Base-by-base conservation (phyloP, 2,888 invertebrate species). In the Ctena decussata region DNA sequence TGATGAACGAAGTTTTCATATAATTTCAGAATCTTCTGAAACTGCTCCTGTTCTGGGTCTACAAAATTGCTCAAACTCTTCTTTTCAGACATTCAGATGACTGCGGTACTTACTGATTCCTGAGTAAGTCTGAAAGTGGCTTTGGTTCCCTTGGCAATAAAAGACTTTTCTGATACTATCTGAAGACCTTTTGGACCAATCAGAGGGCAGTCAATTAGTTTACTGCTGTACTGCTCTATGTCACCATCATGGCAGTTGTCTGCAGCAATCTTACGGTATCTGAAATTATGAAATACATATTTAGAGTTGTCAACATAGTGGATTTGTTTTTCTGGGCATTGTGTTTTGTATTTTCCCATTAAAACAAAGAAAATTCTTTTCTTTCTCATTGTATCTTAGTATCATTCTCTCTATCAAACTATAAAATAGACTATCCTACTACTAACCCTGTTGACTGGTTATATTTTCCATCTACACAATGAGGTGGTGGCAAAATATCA, bases 221-320 rank as follows among this genome's bases (percentile, higher is more conserved):
- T 74, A 1, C 87, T 82, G 27, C 74, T 83, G 79, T 91, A 93
- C 39, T 87, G 87, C 18, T 73, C 78, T 12, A 82, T 85, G 8
- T 89, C 77, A 12, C 92, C 93, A 32, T 85, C 91, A 0, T 70
- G 41, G 90, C 95, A 95, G 12, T 85, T 89, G 84, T 93, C 93
- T 15, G 93, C 88, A 0, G 93, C 93, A 37, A 94, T 90, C 69
- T 93, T 93, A 30, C 95, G 91, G 73, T 94, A 94, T 39, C 95
- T 95, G 86, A 18, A 78, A 77, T 30, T 18, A 8, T 41, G 6
- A 41, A 11, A 41, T 6, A 41, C 41, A 41, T 11, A 41, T 11
- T 11, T 41, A 41, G 27, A 65, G 24, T 24, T 30, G 27, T n/a
- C n/a, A n/a, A n/a, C n/a, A n/a, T n/a, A n/a, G n/a, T n/a, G n/a